Percentiles rank a stretch among this genome's conserved stretches.
Evolutionary conservation across 2,797 vertebrate genomes (phyloP).

Genomic region (Acanthiza pusilla): DNA sequence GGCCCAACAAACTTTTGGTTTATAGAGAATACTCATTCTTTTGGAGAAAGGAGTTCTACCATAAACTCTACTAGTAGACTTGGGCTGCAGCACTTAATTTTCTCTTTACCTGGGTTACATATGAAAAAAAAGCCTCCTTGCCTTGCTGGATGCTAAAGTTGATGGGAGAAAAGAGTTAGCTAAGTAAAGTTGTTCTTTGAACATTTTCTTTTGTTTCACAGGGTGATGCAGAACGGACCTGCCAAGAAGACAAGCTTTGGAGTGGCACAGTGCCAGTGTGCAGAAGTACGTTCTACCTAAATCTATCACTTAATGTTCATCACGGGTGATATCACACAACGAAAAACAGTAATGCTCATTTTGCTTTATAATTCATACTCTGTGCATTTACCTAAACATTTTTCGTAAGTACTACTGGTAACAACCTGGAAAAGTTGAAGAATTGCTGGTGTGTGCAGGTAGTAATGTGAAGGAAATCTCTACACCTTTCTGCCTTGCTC

Average conservation of each 20-base stretch:
- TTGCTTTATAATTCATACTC: not conserved
- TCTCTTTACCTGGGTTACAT: not conserved
- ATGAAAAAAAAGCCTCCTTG: not conserved
- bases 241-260: slow-evolving; percentile 85
- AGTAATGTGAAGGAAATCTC: not conserved
- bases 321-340: not conserved
- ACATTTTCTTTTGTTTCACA: slow-evolving; percentile 52
- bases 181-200: not conserved
- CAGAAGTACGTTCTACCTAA: slow-evolving; percentile 78
- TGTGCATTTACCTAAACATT: not conserved
- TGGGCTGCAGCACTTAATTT: not conserved
- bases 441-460: not conserved
- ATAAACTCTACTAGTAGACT: not conserved
- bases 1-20: not conserved
- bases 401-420: not conserved
- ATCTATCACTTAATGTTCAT: not conserved
- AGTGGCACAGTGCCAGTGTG: slow-evolving; percentile 83
- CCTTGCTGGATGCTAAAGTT: not conserved
- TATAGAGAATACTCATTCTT: not conserved
- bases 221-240: slow-evolving; percentile 83
- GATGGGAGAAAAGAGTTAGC: not conserved
- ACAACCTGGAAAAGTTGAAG: not conserved
- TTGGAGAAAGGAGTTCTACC: not conserved
- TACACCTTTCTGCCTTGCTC: not conserved
- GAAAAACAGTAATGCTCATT: not conserved